Percentiles rank a stretch among this genome's conserved stretches.
phyloP scores from a whole-genome alignment of 2,113 vertebrate genomes.

The Reinhardtius hippoglossoides region DNA sequence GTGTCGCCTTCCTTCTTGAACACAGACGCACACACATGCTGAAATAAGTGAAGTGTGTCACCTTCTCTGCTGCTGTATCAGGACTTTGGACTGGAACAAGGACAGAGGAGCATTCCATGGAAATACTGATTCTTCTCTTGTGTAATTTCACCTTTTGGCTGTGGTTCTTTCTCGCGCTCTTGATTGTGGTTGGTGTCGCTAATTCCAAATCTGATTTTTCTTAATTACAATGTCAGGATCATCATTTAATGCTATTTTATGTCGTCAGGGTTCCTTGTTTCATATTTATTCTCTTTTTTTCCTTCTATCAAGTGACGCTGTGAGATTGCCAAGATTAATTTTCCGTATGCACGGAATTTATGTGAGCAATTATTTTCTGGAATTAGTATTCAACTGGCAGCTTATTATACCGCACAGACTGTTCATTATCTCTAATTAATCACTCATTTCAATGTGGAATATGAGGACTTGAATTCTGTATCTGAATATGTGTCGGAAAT shows the following conservation, averaged over 20 bases:
- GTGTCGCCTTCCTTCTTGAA: neutral
- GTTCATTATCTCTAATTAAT: conserved; percentile 68
- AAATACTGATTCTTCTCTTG: conserved; percentile 20
- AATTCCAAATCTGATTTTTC: conserved; percentile 36
- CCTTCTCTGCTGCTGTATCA: conserved; percentile 22
- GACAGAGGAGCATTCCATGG: conserved; percentile 11
- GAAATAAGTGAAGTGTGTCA: conserved; percentile 12
- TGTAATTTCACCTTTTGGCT: conserved; percentile 30
- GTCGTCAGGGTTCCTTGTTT: conserved; percentile 12
- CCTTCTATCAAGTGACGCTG: conserved; percentile 16
- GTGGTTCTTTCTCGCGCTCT: conserved; percentile 16
- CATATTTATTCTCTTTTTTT: conserved; percentile 45
- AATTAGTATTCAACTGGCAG: conserved; percentile 49
- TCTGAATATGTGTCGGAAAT: conserved; percentile 32
- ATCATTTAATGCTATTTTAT: conserved; percentile 49
- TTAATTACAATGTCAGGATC: conserved; percentile 56
- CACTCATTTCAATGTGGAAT: conserved; percentile 28
- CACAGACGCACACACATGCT: conserved; percentile 27
- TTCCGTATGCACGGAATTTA: conserved; percentile 33
- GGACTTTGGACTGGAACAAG: conserved; percentile 24
- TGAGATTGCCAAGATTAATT: conserved; percentile 39
- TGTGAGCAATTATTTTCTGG: conserved; percentile 47
- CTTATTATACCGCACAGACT: conserved; percentile 59
- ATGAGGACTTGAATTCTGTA: conserved; percentile 10
- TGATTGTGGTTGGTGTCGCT: conserved; percentile 22